Conservation (phyloP, 2,888 invertebrate genomes). For the Lycophotia porphyrea region DNA sequence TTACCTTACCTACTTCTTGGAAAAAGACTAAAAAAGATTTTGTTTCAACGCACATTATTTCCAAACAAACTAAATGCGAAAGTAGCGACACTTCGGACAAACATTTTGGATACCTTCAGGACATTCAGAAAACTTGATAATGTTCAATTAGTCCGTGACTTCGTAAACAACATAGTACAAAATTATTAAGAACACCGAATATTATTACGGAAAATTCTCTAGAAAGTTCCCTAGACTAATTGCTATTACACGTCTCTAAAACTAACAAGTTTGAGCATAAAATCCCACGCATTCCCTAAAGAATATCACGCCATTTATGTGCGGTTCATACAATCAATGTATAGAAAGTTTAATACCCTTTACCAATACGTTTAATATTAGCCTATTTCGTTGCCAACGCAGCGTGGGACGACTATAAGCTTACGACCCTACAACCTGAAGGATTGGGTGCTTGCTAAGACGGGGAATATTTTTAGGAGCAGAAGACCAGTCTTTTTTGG, state of each 20-base stretch:
- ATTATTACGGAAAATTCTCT: constrained; percentile 23
- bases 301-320: constrained; percentile 37
- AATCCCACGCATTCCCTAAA: constrained; percentile 58
- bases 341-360: constrained; percentile 43
- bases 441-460: neutral
- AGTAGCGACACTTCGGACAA: neutral
- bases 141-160: constrained; percentile 7
- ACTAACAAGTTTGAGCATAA: constrained; percentile 26
- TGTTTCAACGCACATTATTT: neutral
- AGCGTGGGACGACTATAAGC: constrained; percentile 25
- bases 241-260: constrained; percentile 25
- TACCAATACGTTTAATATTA: constrained; percentile 16
- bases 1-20: neutral
- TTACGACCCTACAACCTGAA: neutral
- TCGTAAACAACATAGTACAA: constrained; percentile 4
- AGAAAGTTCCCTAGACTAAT: constrained; percentile 47
- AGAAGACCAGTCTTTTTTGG: neutral
- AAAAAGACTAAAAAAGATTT: neutral
- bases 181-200: constrained; percentile 35
- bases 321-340: constrained; percentile 32
- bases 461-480: neutral
- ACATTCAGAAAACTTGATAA: neutral
- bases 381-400: neutral
- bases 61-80: neutral
- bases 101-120: neutral